Evolutionary conservation across 2,888 invertebrate species (phyloP).

Genomic region (Pristionchus fissidentatus): DNA sequence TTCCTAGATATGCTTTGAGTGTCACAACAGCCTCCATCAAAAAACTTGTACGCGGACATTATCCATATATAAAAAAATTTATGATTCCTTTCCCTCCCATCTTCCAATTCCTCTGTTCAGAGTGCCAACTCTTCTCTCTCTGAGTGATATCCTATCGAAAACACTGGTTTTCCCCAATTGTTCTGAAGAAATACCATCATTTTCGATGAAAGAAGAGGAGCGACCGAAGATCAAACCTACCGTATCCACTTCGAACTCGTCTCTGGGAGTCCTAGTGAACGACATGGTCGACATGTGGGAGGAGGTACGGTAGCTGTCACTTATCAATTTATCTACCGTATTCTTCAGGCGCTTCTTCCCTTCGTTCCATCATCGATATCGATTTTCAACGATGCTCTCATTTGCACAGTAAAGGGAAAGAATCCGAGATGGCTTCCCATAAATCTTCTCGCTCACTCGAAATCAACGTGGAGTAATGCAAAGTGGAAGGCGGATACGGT

Average conservation of each 20-base stretch:
- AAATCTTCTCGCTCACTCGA: conserved; percentile 13
- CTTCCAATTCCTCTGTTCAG: not conserved
- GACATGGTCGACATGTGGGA: conserved; percentile 46
- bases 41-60: too few relatives aligned
- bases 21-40: too few relatives aligned
- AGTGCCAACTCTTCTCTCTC: not conserved
- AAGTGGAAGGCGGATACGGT: conserved; percentile 45
- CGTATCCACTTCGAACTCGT: not conserved
- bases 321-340: not conserved
- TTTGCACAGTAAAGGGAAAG: not conserved
- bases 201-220: not conserved
- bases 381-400: not conserved
- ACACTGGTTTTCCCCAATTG: not conserved
- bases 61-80: too few relatives aligned
- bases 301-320: conserved; percentile 11
- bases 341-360: conserved; percentile 16
- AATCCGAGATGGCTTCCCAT: conserved; percentile 41
- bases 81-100: too few relatives aligned
- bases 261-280: conserved; percentile 35
- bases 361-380: conserved; percentile 17
- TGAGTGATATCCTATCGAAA: conserved; percentile 24
- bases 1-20: too few relatives aligned
- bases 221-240: conserved; percentile 7
- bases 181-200: not conserved
- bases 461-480: conserved; percentile 42